Conservation (phyloP, 2,797 vertebrate species). For the Tiaroga cobitis region DNA sequence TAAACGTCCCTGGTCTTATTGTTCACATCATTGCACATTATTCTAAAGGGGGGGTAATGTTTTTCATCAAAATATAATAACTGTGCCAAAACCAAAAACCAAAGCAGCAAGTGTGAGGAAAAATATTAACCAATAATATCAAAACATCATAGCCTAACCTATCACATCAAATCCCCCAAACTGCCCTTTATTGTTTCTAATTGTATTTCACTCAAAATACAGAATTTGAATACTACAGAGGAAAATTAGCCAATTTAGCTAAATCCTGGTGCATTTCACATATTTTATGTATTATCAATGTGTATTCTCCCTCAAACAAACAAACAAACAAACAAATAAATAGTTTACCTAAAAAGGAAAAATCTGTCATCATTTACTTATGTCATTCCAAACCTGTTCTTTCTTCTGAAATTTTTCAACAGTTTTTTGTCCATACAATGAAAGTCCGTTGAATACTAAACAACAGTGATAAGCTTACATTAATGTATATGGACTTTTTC, state of each 20-base stretch:
- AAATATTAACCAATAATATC: background rate
- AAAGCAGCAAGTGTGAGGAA: background rate
- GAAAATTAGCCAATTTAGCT: too few species aligned
- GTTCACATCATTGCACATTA: too few species aligned
- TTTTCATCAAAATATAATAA: background rate
- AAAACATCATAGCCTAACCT: background rate
- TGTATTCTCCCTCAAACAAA: too few species aligned
- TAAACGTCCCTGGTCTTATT: too few species aligned
- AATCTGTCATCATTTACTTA: background rate
- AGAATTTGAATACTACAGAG: background rate
- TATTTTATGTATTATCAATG: too few species aligned
- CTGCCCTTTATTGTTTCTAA: background rate
- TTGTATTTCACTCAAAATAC: background rate
- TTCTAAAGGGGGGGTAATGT: too few species aligned
- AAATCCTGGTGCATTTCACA: too few species aligned
- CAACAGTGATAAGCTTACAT: too few species aligned
- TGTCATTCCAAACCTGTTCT: background rate
- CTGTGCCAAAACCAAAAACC: background rate
- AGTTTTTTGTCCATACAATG: background rate
- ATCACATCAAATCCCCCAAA: background rate
- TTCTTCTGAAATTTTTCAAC: background rate
- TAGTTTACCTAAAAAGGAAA: background rate
- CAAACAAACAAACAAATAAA: background rate
- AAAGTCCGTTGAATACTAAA: background rate
- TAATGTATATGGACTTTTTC: background rate